Conservation (phyloP, 2,888 invertebrate genomes). For the Amphipoea oculea region DNA sequence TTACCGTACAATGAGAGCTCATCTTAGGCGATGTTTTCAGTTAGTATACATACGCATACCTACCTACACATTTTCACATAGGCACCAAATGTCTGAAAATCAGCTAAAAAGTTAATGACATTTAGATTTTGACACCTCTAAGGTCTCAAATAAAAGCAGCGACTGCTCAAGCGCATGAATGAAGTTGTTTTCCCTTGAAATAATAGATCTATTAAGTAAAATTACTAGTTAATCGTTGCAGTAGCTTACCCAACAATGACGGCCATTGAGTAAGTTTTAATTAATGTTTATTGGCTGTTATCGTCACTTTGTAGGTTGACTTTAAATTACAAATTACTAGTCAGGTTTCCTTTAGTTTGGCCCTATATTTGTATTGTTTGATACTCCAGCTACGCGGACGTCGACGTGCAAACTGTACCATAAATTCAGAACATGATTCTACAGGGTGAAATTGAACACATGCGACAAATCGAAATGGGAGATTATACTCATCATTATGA, state of each 20-base stretch:
- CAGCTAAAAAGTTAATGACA: neutral
- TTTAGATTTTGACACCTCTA: conserved; percentile 1
- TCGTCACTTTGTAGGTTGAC: conserved; percentile 16
- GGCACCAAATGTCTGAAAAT: neutral
- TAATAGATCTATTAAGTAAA: conserved; percentile 19
- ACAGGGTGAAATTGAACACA: no score
- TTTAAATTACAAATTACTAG: conserved; percentile 2
- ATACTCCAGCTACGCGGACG: neutral
- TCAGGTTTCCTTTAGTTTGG: neutral
- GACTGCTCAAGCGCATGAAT: conserved; percentile 17
- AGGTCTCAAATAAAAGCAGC: neutral
- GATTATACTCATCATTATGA: no score
- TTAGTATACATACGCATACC: neutral
- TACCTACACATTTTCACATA: neutral
- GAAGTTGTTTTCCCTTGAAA: conserved; percentile 32
- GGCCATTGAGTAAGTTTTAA: conserved; percentile 35
- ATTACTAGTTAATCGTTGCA: conserved; percentile 27
- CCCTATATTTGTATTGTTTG: conserved; percentile 2
- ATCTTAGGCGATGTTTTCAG: no score
- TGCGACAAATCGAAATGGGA: no score
- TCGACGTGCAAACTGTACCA: no score
- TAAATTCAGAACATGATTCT: neutral
- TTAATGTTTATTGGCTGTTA: conserved; percentile 27
- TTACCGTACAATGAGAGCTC: neutral
- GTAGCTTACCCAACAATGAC: conserved; percentile 22